Evolutionary conservation across 2,113 vertebrate species (phyloP), one percentile per base, ranked within the genome.

Genomic region (Tinamus guttatus): DNA sequence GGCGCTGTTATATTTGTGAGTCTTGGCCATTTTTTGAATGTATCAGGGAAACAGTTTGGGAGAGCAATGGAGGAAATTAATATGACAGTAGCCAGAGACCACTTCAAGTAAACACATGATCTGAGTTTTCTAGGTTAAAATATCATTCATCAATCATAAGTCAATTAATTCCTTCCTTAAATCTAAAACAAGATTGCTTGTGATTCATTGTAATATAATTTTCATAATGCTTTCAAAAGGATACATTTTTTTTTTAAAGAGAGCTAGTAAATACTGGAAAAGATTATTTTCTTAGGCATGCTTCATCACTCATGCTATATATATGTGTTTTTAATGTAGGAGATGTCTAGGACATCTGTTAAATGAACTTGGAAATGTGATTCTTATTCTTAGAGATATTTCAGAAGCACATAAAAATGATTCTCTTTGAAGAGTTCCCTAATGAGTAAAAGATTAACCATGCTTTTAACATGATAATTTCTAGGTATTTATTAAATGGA

Each of bases 271-370:
- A 54, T 17, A 28, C 11, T 40, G 14, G 16, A 54, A 24, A 56
- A 59, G 30, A 16, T 43, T 52, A 64, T 49, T 85, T 65, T 11
- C 58, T 71, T 78, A 51, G 14, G 56, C 77, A 75, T 27, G 88
- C 70, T 74, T 27, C 4, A 6, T 81, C 77, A 85, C 17, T 87
- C 9, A 12, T 51, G 21, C 27, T 75, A 5, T 86, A 54, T n/a
- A 9, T 90, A 12, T 0, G 1, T 69, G 38, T 64, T 64, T 84
- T 27, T 65, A 69, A 38, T 22, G 63, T 85, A 89, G 74, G 95
- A 96, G 83, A 82, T 81, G 27, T 25, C 68, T 21, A 83, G 87
- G 40, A 93, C 43, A 56, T 95, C 79, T 85, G 41, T 79, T 91
- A 74, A 93, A 86, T 74, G 75, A 85, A 67, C 30, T 81, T 94